Evolutionary conservation across 2,888 invertebrate genomes (phyloP).

Genomic region (Brachypalpus laphriformis): DNA sequence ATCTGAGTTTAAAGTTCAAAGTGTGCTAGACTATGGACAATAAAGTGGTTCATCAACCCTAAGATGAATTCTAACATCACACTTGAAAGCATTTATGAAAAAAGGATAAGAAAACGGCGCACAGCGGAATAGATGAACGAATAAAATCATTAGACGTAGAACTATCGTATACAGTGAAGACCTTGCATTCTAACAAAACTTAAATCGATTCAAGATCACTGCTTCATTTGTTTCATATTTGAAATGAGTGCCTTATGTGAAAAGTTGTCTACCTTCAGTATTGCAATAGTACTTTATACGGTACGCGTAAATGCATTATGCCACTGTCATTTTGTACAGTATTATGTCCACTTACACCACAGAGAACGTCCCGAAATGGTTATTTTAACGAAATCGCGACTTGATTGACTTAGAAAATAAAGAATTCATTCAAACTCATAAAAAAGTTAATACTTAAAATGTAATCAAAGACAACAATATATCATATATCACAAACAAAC

Average conservation of each 20-base stretch:
- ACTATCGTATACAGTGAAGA: neutral
- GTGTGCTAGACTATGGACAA: no score
- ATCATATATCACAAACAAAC: neutral
- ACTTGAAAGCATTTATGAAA: no score
- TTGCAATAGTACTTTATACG: neutral
- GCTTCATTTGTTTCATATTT: slow-evolving; percentile 5
- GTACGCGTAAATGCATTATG: neutral
- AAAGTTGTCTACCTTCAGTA: slow-evolving; percentile 18
- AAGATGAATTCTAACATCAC: no score
- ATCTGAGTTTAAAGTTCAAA: no score
- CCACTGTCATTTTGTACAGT: neutral
- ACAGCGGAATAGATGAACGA: no score
- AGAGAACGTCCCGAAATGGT: neutral
- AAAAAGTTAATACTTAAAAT: neutral
- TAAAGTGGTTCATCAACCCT: no score
- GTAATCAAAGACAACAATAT: neutral
- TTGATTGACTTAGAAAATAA: no score
- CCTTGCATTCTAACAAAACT: slow-evolving; percentile 1
- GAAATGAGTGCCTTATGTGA: neutral
- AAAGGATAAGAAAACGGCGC: no score
- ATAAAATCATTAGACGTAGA: no score
- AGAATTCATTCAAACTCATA: no score
- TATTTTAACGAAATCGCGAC: neutral
- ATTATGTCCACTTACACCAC: neutral
- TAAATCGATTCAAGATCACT: slow-evolving; percentile 8